Conservation (phyloP, 2,113 vertebrate species). For the Anseranas semipalmata region DNA sequence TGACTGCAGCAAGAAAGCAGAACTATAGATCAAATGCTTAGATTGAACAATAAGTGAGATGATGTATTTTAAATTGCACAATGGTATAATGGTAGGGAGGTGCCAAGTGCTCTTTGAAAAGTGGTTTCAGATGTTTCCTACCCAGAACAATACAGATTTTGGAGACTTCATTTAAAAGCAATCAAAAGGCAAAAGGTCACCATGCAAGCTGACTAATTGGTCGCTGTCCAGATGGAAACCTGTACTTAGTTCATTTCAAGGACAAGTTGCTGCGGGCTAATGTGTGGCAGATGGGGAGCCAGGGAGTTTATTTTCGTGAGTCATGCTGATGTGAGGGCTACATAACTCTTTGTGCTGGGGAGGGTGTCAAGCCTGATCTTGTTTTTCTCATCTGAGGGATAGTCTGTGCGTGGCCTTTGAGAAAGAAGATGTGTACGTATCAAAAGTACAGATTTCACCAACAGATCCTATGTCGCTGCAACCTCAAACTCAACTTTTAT, state of each 20-base stretch:
- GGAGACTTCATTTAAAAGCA: slow-evolving; percentile 44
- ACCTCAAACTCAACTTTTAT: not conserved
- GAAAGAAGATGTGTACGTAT: not conserved
- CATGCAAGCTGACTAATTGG: slow-evolving; percentile 31
- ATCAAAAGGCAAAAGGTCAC: slow-evolving; percentile 45
- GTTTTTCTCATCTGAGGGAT: not conserved
- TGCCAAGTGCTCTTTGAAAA: slow-evolving; percentile 36
- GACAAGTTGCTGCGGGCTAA: slow-evolving; percentile 31
- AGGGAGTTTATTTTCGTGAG: slow-evolving; percentile 2
- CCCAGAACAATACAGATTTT: slow-evolving; percentile 43
- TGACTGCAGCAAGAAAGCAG: not conserved
- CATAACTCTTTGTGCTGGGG: not conserved
- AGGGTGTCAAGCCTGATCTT: not conserved
- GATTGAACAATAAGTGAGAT: not conserved
- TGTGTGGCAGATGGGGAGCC: slow-evolving; percentile 1
- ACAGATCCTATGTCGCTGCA: not conserved
- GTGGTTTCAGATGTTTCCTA: slow-evolving; percentile 53
- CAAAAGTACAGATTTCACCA: not conserved
- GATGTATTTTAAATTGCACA: slow-evolving; percentile 38
- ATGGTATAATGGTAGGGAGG: not conserved
- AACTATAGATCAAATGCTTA: slow-evolving; percentile 25
- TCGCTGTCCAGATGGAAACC: slow-evolving; percentile 29
- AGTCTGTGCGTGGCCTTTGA: not conserved
- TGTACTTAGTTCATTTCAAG: slow-evolving; percentile 21
- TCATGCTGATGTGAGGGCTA: not conserved